These are phyloP conservation scores for Indri indri DNA, from an alignment of 2,113 vertebrate species.

Conservation along the genomic window DNA sequence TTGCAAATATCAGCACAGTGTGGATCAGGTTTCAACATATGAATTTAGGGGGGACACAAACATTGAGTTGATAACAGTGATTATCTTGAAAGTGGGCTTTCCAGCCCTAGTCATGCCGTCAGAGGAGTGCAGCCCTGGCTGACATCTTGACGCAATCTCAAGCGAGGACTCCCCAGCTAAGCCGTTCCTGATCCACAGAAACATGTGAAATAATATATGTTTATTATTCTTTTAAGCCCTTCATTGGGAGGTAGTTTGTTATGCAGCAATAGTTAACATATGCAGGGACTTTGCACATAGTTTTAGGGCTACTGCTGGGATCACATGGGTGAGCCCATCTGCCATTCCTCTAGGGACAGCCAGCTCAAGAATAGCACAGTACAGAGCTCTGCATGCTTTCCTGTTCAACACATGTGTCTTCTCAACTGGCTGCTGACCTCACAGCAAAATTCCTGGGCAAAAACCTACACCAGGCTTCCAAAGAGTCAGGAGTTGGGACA, in stretches of 20 bases:
- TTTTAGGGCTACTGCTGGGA: not conserved
- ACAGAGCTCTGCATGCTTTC: accelerated
- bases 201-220: too few relatives aligned
- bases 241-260: not conserved
- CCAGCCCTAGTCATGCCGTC: not conserved
- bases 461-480: not conserved
- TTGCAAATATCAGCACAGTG: not conserved
- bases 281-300: too few relatives aligned
- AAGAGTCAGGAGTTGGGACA: not conserved
- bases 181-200: not conserved
- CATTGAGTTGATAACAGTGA: not conserved
- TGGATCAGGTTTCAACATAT: not conserved
- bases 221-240: not conserved
- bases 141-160: not conserved
- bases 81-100: not conserved
- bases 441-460: not conserved
- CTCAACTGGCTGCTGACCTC: constrained; percentile 12
- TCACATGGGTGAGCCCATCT: not conserved
- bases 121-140: not conserved
- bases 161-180: not conserved
- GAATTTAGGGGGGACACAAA: not conserved
- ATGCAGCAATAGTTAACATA: not conserved
- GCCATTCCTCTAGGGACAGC: not conserved
- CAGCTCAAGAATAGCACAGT: not conserved
- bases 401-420: not conserved